A percentile compares a stretch with the other conserved stretches of the same genome.
phyloP scores from a whole-genome alignment of 1,140 invertebrate genomes.

The Tyrophagus putrescentiae region DNA sequence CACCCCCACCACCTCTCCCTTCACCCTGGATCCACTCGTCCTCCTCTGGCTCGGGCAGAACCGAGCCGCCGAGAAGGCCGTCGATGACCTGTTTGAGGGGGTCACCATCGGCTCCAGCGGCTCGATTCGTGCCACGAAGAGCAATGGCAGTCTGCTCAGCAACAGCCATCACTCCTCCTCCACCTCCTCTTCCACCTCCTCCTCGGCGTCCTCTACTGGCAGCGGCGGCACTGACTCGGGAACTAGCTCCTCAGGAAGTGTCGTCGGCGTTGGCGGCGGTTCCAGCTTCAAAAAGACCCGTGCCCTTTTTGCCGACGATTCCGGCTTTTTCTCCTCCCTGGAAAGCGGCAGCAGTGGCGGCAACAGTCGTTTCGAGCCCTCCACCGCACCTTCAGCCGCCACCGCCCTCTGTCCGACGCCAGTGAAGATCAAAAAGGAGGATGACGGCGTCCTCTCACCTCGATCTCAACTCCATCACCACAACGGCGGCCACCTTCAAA shows the following conservation, averaged over 20 bases:
- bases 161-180: background rate
- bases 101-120: conserved; percentile 16
- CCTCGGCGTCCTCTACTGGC: background rate
- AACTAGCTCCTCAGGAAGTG: no score
- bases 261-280: no score
- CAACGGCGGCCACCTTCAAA: background rate
- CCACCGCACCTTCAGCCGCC: background rate
- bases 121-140: conserved; percentile 1
- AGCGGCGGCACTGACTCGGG: background rate
- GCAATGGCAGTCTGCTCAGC: background rate
- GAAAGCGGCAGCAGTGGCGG: no score
- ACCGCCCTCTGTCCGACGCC: background rate
- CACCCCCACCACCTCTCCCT: background rate
- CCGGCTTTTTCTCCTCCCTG: no score
- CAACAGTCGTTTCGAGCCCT: no score
- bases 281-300: background rate
- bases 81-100: conserved; percentile 25
- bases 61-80: conserved; percentile 25
- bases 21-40: conserved; percentile 29
- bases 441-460: background rate
- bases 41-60: conserved; percentile 27
- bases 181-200: background rate
- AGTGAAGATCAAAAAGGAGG: conserved; percentile 10
- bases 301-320: background rate
- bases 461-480: background rate